Conservation (phyloP, 2,888 invertebrate genomes). For the Carpatolechia fugitivella region DNA sequence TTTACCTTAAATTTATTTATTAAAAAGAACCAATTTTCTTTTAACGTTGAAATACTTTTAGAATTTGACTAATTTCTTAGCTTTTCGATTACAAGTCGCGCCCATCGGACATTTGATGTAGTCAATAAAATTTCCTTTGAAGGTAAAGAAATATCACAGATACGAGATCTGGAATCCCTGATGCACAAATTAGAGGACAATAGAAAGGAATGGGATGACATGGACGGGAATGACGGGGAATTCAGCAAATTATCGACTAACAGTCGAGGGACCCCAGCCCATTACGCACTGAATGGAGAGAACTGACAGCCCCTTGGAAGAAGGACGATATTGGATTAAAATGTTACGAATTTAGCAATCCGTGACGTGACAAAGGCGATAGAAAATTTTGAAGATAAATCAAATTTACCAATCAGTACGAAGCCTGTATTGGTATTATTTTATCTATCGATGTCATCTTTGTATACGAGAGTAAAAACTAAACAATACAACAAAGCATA, state of each 20-base stretch:
- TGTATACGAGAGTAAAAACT: not conserved
- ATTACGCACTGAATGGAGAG: conserved; percentile 20
- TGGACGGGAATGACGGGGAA: conserved; percentile 21
- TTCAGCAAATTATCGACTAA: conserved; percentile 31
- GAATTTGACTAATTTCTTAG: too few relatives aligned
- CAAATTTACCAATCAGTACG: too few relatives aligned
- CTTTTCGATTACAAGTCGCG: too few relatives aligned
- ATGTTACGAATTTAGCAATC: not conserved
- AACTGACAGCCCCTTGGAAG: conserved; percentile 7
- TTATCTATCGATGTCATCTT: too few relatives aligned
- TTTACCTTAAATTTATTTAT: too few relatives aligned
- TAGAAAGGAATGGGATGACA: conserved; percentile 8
- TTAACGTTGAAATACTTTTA: too few relatives aligned
- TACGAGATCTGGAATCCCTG: not conserved
- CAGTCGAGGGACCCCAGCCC: conserved; percentile 29
- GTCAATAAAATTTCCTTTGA: too few relatives aligned
- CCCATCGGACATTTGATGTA: too few relatives aligned
- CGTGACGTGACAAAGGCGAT: not conserved
- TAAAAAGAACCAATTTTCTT: too few relatives aligned
- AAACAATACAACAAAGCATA: not conserved
- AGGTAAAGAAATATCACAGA: not conserved
- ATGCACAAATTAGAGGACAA: conserved; percentile 11
- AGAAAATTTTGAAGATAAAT: not conserved
- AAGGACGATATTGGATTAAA: conserved; percentile 15
- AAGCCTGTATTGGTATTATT: too few relatives aligned